Evolutionary conservation across 2,888 invertebrate genomes (phyloP).

Genomic region (Lochmaea crataegi): DNA sequence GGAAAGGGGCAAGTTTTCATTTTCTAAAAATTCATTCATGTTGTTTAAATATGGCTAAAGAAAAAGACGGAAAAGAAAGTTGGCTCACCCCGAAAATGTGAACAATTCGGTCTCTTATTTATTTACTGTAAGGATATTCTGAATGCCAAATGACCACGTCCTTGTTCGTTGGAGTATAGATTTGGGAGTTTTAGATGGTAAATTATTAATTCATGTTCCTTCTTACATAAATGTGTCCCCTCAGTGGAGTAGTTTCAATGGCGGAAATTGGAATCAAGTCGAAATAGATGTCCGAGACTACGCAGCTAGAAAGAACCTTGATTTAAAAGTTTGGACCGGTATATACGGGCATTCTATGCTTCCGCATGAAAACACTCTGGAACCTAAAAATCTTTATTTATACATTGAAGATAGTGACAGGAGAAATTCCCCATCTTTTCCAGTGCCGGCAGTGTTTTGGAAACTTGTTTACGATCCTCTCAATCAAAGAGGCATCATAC

Average conservation of each 20-base stretch:
- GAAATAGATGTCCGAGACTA: slow-evolving; percentile 57
- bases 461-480: slow-evolving; percentile 70
- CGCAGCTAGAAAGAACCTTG: slow-evolving; percentile 49
- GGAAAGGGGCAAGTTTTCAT: too few relatives aligned
- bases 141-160: too few relatives aligned
- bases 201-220: neutral
- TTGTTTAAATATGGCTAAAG: too few relatives aligned
- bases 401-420: slow-evolving; percentile 56
- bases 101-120: too few relatives aligned
- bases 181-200: too few relatives aligned
- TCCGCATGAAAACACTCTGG: slow-evolving; percentile 47
- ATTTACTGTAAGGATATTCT: too few relatives aligned
- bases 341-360: slow-evolving; percentile 70
- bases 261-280: slow-evolving; percentile 63
- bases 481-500: slow-evolving; percentile 68
- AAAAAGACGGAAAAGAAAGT: too few relatives aligned
- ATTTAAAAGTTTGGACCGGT: slow-evolving; percentile 65
- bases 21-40: too few relatives aligned
- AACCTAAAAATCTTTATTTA: slow-evolving; percentile 3
- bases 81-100: too few relatives aligned
- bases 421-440: slow-evolving; percentile 56
- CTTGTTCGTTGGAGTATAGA: too few relatives aligned
- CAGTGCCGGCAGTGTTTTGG: slow-evolving; percentile 71
- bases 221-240: slow-evolving; percentile 66
- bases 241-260: slow-evolving; percentile 66